Evolutionary conservation across 92 coral and sea anemone species (phyloP).

Genomic region (Porites cylindrica): DNA sequence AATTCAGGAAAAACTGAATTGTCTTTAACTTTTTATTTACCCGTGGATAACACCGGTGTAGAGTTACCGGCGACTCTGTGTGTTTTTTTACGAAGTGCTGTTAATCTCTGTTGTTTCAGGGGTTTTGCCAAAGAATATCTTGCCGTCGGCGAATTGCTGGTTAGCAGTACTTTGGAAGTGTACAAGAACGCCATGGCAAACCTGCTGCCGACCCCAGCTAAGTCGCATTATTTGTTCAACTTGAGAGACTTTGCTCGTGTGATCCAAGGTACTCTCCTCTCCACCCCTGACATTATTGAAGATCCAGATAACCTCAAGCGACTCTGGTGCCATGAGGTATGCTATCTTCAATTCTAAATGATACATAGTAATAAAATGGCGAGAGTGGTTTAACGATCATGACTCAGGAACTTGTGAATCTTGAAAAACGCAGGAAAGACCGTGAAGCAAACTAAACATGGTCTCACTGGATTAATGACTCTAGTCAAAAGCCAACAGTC

Average conservation of each 20-base stretch:
- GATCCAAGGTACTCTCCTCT: slow-evolving; percentile 96
- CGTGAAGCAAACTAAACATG: background rate
- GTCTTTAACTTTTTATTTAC: too few species aligned
- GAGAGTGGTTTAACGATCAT: too few species aligned
- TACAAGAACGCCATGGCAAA: slow-evolving; percentile 94
- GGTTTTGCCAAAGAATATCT: slow-evolving; percentile 87
- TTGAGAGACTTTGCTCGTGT: slow-evolving; percentile 97
- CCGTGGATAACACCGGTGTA: too few species aligned
- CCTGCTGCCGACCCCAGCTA: slow-evolving; percentile 96
- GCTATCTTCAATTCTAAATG: background rate
- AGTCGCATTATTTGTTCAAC: slow-evolving; percentile 97
- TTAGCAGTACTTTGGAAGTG: slow-evolving; percentile 83
- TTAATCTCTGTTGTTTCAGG: slow-evolving; percentile 35
- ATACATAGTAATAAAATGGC: too few species aligned
- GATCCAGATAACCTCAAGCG: slow-evolving; percentile 90
- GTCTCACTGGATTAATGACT: background rate
- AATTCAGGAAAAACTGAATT: too few species aligned
- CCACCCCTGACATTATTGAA: slow-evolving; percentile 87
- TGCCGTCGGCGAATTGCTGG: slow-evolving; percentile 86
- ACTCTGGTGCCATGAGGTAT: slow-evolving; percentile 98
- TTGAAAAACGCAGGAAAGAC: too few species aligned
- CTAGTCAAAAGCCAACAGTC: background rate
- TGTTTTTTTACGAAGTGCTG: too few species aligned
- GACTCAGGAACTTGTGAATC: too few species aligned
- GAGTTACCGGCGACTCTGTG: too few species aligned